Percentiles rank a stretch among this genome's conserved stretches.
Evolutionary conservation across 2,113 vertebrate genomes (phyloP).

Genomic region (Gulo gulo): DNA sequence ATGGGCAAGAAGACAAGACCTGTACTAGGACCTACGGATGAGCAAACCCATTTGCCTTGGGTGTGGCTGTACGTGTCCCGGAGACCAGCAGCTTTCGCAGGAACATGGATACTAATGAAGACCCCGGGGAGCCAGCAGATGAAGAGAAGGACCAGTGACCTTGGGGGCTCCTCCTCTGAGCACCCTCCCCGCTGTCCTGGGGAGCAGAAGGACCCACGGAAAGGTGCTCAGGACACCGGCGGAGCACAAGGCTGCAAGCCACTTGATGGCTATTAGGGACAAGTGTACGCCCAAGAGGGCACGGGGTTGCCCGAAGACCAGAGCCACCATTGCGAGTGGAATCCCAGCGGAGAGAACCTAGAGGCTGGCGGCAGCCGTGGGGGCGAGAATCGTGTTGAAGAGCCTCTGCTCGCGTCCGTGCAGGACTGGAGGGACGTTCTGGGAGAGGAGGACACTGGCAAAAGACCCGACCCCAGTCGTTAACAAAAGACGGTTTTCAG

Average conservation of each 20-base stretch:
- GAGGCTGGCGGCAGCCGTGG: not conserved
- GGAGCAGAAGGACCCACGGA: not conserved
- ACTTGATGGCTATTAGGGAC: not conserved
- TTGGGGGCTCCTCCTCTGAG: not conserved
- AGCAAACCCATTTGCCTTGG: not conserved
- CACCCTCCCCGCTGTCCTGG: accelerated
- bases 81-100: not conserved
- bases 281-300: not conserved
- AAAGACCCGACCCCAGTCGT: no score
- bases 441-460: not conserved
- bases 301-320: accelerated
- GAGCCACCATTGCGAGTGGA: not conserved
- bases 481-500: not conserved
- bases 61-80: accelerated
- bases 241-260: not conserved
- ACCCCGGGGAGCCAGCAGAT: not conserved
- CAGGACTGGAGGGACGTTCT: not conserved
- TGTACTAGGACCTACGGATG: accelerated
- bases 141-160: not conserved
- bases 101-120: not conserved
- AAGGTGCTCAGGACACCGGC: not conserved
- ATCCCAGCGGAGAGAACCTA: not conserved
- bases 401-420: no score
- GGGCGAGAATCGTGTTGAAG: not conserved
- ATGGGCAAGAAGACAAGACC: accelerated